phyloP scores from a whole-genome alignment of 2,888 invertebrate genomes.

The Linnaemya tessellans region DNA sequence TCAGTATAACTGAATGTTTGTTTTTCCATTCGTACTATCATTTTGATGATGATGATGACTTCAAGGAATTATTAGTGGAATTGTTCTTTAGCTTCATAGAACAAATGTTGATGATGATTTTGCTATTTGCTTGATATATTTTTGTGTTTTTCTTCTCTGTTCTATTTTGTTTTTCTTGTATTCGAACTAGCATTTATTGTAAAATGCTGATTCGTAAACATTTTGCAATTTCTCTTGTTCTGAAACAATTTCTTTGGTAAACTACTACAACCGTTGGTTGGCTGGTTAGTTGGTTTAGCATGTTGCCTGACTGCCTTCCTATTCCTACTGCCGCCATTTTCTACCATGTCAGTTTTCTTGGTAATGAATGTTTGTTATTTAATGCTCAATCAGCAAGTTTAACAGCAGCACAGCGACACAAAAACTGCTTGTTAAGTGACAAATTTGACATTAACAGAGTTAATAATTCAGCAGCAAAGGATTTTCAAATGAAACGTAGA shows the following conservation, averaged over 20 bases:
- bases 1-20: slow-evolving; percentile 42
- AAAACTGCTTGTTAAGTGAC: slow-evolving; percentile 77
- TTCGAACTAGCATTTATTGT: slow-evolving; percentile 53
- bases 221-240: slow-evolving; percentile 60
- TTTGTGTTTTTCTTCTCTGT: slow-evolving; percentile 6
- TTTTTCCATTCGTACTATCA: slow-evolving; percentile 6
- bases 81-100: slow-evolving; percentile 26
- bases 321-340: slow-evolving; percentile 26
- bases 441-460: slow-evolving; percentile 77
- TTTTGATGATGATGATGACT: slow-evolving; percentile 51
- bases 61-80: slow-evolving; percentile 60
- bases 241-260: slow-evolving; percentile 58
- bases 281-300: slow-evolving; percentile 51
- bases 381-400: slow-evolving; percentile 73
- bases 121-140: slow-evolving; percentile 62
- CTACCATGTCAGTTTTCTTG: slow-evolving; percentile 43
- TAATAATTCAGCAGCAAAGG: slow-evolving; percentile 73
- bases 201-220: slow-evolving; percentile 71
- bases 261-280: slow-evolving; percentile 47
- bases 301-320: slow-evolving; percentile 53
- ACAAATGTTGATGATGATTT: slow-evolving; percentile 66
- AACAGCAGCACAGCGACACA: slow-evolving; percentile 54
- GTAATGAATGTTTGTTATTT: slow-evolving; percentile 60
- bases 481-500: slow-evolving; percentile 66
- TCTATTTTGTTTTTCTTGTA: not conserved